Conservation (phyloP, 2,888 invertebrate species). For the Crioceris asparagi region DNA sequence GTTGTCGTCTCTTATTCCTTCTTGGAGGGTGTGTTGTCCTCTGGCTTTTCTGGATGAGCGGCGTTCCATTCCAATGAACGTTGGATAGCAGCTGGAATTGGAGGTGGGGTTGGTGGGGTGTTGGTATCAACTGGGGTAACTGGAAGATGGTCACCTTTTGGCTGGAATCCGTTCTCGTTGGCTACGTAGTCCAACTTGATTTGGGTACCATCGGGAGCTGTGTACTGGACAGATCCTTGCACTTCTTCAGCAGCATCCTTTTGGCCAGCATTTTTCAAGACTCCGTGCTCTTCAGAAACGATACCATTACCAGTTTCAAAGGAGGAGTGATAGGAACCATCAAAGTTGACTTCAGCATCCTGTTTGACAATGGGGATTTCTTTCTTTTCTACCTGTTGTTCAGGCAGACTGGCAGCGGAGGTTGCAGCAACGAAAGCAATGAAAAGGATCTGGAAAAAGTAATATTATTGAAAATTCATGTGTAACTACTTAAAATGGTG, state of each 20-base stretch:
- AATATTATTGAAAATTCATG: too few species aligned
- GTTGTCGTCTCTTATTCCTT: too few species aligned
- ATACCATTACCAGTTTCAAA: slow-evolving; percentile 45
- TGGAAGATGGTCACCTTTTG: slow-evolving; percentile 41
- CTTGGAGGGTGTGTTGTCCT: slow-evolving; percentile 14
- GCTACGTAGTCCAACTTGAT: slow-evolving; percentile 39
- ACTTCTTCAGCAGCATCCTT: slow-evolving; percentile 42
- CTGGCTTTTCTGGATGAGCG: slow-evolving; percentile 46
- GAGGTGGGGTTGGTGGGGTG: slow-evolving; percentile 55
- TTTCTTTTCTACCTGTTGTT: too few species aligned
- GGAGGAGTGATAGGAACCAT: slow-evolving; percentile 25
- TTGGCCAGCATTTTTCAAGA: slow-evolving; percentile 37
- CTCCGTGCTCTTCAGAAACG: slow-evolving; percentile 36
- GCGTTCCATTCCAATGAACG: slow-evolving; percentile 55
- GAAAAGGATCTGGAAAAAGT: too few species aligned
- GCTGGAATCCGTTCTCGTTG: slow-evolving; percentile 50
- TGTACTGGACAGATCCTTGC: slow-evolving; percentile 47
- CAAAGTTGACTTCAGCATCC: too few species aligned
- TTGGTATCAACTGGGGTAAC: slow-evolving; percentile 56
- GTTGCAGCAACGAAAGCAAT: too few species aligned
- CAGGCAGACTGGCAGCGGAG: too few species aligned
- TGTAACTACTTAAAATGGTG: too few species aligned
- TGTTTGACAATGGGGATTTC: too few species aligned
- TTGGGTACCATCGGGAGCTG: slow-evolving; percentile 50
- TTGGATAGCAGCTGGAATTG: slow-evolving; percentile 58